Evolutionary conservation across 2,113 vertebrate species (phyloP), one percentile per base, ranked within the genome.

Genomic region (Gopherus evgoodei): DNA sequence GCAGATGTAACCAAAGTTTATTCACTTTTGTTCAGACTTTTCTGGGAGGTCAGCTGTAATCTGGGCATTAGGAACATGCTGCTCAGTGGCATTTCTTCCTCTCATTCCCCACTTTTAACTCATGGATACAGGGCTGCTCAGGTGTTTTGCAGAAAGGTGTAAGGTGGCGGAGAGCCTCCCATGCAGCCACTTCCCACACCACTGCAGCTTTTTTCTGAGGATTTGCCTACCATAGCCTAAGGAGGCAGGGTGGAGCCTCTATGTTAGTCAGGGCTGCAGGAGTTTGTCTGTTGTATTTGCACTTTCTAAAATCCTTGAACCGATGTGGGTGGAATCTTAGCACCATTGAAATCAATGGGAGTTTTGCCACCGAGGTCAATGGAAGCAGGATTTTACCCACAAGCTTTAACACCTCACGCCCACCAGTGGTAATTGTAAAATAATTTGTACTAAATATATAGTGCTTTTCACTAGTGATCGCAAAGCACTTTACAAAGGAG

Each of bases 1-100:
- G 0, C 8, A 10, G 0, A 0, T 38, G 8, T 35, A 75, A 42
- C 84, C 50, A 4, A 8, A 38, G 13, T 11, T 53, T 52, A 2
- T 53, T 38, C 50, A 7, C 22, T 38, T 81, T 82, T 8, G 17
- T 42, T 56, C 24, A 12, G 22, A 24, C 35, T 79, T 35, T 27
- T 19, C 72, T 13, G 57, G 31, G 22, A 10, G 4, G 4, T 29
- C 11, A 6, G 42, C 19, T 16, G 12, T 17, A 54, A 44, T 29
- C 24, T 3, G 53, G 42, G 12, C 75, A 59, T 17, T 25, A 11
- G 42, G 31, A 54, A 79, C 19, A 42, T 31, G 4, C 75, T 49
- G 42, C 9, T 25, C 42, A 31, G 16, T 29, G 49, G 42, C 27
- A 14, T 25, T 76, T 17, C 25, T 72, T 53, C 53, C 31, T 4